Percentiles rank a stretch among this genome's conserved stretches.
Evolutionary conservation across 2,888 invertebrate genomes (phyloP).

Genomic region (Drosophila flavopinicola): DNA sequence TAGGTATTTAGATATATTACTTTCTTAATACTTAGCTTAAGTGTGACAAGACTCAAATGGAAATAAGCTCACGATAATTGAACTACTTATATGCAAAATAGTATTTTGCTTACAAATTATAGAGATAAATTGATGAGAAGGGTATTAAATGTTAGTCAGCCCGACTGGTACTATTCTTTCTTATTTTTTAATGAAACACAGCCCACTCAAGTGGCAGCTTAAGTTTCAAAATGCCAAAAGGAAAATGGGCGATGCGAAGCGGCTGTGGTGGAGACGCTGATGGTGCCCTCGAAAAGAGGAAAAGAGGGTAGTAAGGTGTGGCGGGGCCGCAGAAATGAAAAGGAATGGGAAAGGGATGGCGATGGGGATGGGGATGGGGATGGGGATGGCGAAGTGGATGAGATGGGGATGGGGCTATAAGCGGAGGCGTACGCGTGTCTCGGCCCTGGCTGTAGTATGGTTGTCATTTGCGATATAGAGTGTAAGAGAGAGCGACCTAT

Average conservation of each 20-base stretch:
- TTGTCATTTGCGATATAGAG: constrained; percentile 22
- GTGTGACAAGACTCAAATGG: neutral
- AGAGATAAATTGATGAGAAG: neutral
- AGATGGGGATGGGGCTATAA: constrained; percentile 5
- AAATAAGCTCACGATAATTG: too few relatives aligned
- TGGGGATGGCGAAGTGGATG: neutral
- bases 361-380: constrained; percentile 1
- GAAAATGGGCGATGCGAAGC: constrained; percentile 60
- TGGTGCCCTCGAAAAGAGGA: constrained; percentile 6
- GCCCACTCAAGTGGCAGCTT: constrained; percentile 72
- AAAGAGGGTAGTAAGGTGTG: constrained; percentile 1
- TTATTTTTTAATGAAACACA: constrained; percentile 70
- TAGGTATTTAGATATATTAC: too few relatives aligned
- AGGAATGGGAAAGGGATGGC: neutral
- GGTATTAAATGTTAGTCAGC: constrained; percentile 4
- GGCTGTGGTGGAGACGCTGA: constrained; percentile 21
- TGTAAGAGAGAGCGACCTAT: constrained; percentile 34
- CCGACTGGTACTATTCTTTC: neutral
- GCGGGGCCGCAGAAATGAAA: neutral
- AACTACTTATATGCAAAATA: too few relatives aligned
- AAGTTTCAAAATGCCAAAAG: constrained; percentile 71
- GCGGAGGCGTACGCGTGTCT: constrained; percentile 35
- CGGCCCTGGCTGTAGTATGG: constrained; percentile 12
- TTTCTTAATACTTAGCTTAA: too few relatives aligned
- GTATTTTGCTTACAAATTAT: neutral